These are phyloP conservation scores for Lucifuga dentata DNA, from an alignment of 2,113 vertebrate species.

Conservation along the genomic window DNA sequence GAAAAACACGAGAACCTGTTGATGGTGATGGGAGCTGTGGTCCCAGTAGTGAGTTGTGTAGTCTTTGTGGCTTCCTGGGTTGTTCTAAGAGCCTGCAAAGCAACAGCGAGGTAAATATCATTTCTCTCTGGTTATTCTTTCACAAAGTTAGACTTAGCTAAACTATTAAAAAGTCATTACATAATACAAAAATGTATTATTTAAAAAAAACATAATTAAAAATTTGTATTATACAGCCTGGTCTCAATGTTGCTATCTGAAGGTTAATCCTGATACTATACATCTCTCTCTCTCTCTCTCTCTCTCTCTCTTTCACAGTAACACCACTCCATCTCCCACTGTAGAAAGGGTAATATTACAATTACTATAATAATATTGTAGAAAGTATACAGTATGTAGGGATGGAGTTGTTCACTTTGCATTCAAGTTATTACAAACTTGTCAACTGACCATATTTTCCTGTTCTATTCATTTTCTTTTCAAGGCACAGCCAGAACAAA, in stretches of 20 bases:
- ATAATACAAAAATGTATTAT: too few species aligned
- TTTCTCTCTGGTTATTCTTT: too few species aligned
- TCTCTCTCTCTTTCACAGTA: constrained; percentile 23
- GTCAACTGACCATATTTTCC: too few species aligned
- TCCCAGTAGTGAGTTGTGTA: not conserved
- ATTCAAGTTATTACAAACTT: not conserved
- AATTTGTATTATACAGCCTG: too few species aligned
- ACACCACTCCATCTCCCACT: not conserved
- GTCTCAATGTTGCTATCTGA: too few species aligned
- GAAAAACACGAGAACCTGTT: not conserved
- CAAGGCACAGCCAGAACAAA: not conserved
- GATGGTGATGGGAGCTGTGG: not conserved
- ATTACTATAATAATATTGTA: not conserved
- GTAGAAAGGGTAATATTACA: constrained; percentile 46
- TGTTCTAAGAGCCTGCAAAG: not conserved
- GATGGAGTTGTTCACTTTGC: not conserved
- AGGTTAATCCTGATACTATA: too few species aligned
- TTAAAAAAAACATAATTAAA: too few species aligned
- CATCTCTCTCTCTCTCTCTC: too few species aligned
- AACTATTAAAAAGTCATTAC: too few species aligned
- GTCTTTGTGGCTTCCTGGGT: not conserved
- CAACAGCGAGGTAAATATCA: not conserved
- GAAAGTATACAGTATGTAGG: not conserved
- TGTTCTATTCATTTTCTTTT: not conserved
- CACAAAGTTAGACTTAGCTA: too few species aligned